Evolutionary conservation across 2,797 vertebrate genomes (phyloP), one percentile per base, ranked within the genome.

Genomic region (Enteromius viviparus): DNA sequence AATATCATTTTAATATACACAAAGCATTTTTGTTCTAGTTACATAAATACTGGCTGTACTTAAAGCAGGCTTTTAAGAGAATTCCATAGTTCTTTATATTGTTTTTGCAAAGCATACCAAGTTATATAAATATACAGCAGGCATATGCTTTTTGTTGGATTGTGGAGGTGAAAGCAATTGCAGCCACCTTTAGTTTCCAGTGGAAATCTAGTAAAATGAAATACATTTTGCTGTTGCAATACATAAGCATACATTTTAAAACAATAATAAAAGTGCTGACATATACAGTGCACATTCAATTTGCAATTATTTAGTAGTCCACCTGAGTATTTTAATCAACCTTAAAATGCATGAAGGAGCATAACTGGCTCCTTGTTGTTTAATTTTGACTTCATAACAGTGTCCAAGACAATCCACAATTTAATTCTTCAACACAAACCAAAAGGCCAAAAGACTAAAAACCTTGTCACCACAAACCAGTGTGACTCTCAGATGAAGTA

Each of bases 71-170:
- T 32, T 81, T 74, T 74, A 23, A 15, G 19, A 55, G 40, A 60
- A 26, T 64, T 77, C 15, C 40, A 47, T n/a, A n/a, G 17, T 11
- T 68, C 58, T n/a, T 49, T 55, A n/a, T 26, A 66, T 14, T 17
- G 60, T 76, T 70, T 71, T 40, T 51, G 42, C 60, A 83, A 76
- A 72, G 51, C 49, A 64, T 69, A 68, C 34, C 34, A 21, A 21
- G 32, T 60, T 47, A 64, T 64, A 64, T 64, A 64, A 32, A 64
- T 64, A 64, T 17, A 64, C 11, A 15, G 11, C 26, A 14, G 21
- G 53, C 21, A 1, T 60, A 26, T 29, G 26, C 51, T 69, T 58
- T 34, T 26, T n/a, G 23, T 55, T 82, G 66, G n/a, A 32, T 60
- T 85, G 70, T 77, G 69, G 15, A 60, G 8, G 58, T 21, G 8